Evolutionary conservation across 2,888 invertebrate species (phyloP), one percentile per base, ranked within the genome.

Genomic region (Aelia acuminata): DNA sequence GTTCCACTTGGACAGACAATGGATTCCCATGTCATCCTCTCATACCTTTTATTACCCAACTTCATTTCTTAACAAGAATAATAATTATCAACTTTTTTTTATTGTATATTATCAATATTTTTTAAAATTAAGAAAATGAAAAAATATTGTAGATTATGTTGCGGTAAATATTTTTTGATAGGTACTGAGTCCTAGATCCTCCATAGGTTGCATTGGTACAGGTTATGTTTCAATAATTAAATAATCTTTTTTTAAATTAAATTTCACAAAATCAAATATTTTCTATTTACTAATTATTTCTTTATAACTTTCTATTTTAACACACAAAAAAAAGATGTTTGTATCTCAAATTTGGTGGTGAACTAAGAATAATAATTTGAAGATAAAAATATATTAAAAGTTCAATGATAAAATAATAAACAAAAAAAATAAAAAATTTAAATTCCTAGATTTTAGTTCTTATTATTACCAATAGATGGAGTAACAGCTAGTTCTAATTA

Each of bases 1-100:
- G 84, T 26, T 84, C 84, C 47, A 84, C 47, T 84, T 84, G 20
- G 10, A 1, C 20, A 84, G 15, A 48, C 43, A 84, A 84, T 47
- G 18, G 22, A 31, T 49, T 84, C n/a, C 63, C 35, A 35, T 70
- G 5, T 31, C 63, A 35, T 70, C 35, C 18, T 70, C 31, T 70
- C 31, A 26, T 70, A 20, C 31, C 5, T 10, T 43, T 43, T 43
- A 49, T 18, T 2, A 49, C 0, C 18, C 3, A 49, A n/a, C n/a
- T 57, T 70, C 15, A 70, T 35, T 35, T 5, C 18, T 57, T 8
- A 3, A 5, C 18, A 70, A 26, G 7, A 7, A 35, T 26, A 35
- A 20, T 35, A 35, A 18, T 13, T 2, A 57, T 57, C 3, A 57
- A 31, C n/a, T 57, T 26, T 26, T 13, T 13, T 26, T 5, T 10